A percentile compares a stretch with the other conserved stretches of the same genome.
Evolutionary conservation across 2,888 invertebrate genomes (phyloP).

Genomic region (Cheilosia variabilis): DNA sequence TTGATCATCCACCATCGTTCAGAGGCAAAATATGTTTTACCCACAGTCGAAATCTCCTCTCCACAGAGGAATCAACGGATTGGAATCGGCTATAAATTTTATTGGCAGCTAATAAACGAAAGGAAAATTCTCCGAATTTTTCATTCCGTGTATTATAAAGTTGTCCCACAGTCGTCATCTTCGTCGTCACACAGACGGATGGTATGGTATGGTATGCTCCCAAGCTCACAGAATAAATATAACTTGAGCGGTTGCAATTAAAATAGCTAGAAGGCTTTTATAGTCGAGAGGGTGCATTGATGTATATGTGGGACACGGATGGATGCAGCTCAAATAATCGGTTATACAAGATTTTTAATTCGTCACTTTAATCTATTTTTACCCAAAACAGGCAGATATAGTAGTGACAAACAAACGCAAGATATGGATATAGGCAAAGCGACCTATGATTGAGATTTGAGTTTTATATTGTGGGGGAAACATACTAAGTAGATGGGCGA

Average conservation of each 20-base stretch:
- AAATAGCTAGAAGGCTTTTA: conserved; percentile 58
- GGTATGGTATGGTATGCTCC: conserved; percentile 5
- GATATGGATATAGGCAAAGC: conserved; percentile 5
- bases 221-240: conserved; percentile 41
- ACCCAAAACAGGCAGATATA: background rate
- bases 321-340: background rate
- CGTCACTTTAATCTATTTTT: conserved; percentile 22
- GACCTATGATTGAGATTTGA: conserved; percentile 10
- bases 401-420: background rate
- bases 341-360: conserved; percentile 18
- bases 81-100: conserved; percentile 63
- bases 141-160: conserved; percentile 40
- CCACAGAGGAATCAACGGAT: conserved; percentile 23
- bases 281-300: conserved; percentile 51
- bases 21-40: background rate
- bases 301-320: conserved; percentile 44
- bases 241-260: conserved; percentile 60
- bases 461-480: conserved; percentile 8
- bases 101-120: conserved; percentile 67
- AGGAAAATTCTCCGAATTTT: conserved; percentile 53
- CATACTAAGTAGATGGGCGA: background rate
- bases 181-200: background rate
- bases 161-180: conserved; percentile 9
- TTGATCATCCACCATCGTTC: conserved; percentile 19
- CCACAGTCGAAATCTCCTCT: background rate